Evolutionary conservation across 2,888 invertebrate genomes (phyloP).

Genomic region (Thysanoteuthis rhombus): DNA sequence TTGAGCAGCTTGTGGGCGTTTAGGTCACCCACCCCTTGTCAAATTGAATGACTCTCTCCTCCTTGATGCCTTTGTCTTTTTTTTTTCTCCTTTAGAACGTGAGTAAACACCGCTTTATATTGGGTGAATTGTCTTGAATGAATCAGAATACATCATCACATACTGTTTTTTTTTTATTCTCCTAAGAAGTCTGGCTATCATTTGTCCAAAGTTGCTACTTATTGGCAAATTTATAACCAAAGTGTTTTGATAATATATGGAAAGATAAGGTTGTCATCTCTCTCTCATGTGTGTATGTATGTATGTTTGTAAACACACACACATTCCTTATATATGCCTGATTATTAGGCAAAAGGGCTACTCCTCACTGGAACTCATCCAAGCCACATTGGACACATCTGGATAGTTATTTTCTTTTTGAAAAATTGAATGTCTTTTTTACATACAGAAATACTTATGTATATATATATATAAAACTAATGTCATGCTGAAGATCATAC

Average conservation of each 20-base stretch:
- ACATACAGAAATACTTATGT: no score
- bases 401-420: no score
- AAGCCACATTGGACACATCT: no score
- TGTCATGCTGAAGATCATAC: no score
- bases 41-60: background rate
- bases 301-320: background rate
- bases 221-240: background rate
- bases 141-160: background rate
- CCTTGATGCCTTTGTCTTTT: background rate
- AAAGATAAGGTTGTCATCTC: background rate
- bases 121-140: background rate
- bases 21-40: background rate
- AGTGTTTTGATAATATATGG: background rate
- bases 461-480: no score
- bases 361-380: no score
- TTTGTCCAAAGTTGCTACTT: background rate
- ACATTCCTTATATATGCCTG: no score
- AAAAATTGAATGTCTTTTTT: no score
- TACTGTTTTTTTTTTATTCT: background rate
- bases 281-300: background rate
- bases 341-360: no score
- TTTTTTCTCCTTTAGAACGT: background rate
- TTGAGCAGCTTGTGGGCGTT: background rate
- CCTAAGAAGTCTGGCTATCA: background rate
- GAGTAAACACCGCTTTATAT: background rate